Conservation (phyloP, 2,797 vertebrate species). For the Ibycter americanus region DNA sequence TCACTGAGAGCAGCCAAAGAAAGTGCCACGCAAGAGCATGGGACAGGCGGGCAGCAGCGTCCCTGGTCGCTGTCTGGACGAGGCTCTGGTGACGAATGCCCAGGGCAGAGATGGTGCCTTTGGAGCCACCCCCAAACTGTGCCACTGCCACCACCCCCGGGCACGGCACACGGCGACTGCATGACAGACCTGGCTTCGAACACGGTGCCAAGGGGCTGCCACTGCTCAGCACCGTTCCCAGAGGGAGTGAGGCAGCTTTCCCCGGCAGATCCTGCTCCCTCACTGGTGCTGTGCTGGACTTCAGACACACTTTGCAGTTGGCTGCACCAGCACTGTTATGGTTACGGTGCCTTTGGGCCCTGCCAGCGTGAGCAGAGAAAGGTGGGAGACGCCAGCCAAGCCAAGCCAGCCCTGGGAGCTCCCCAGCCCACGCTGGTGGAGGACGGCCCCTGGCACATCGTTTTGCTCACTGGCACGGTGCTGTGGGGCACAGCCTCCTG, state of each 20-base stretch:
- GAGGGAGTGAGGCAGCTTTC: neutral
- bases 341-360: neutral
- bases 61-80: fast-evolving
- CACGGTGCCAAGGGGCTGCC: no score
- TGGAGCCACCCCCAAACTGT: fast-evolving
- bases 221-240: neutral
- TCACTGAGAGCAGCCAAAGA: neutral
- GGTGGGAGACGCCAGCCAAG: neutral
- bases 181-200: neutral
- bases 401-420: neutral
- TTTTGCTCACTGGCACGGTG: fast-evolving
- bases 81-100: neutral
- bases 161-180: fast-evolving
- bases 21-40: no score
- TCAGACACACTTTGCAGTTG: fast-evolving
- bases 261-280: neutral
- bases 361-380: neutral
- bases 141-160: neutral
- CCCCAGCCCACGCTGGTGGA: fast-evolving
- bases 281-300: neutral
- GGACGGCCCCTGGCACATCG: fast-evolving
- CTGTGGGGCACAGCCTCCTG: fast-evolving
- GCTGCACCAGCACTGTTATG: fast-evolving
- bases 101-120: fast-evolving
- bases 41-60: neutral